Base-by-base conservation (phyloP, 2,113 vertebrate species). In the Solea solea region DNA sequence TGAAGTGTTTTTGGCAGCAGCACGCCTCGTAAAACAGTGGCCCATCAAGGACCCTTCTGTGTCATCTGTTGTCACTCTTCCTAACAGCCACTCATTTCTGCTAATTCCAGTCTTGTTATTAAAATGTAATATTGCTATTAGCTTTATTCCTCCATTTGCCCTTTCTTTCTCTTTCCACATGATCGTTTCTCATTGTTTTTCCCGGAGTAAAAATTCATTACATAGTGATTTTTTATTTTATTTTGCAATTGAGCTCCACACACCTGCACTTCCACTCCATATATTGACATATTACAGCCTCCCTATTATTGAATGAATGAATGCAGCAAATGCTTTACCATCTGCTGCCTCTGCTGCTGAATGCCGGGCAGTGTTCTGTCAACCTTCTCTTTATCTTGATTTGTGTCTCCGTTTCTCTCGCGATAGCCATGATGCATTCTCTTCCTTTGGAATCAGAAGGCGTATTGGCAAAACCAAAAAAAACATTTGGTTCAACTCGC, bases 41-140 rank as follows among this genome's bases (percentile, higher is more conserved):
- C 76, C 21, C 64, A 73, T 69, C 65, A 78, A 67, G 74, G 68
- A 65, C 68, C 76, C 56, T 75, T 49, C 39, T 63, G 50, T 67
- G 51, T 69, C 48, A 48, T 64, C 64, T 54, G 10, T 64, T 69
- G 56, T 45, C 69, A 46, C 42, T 53, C 60, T 53, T 51, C 59
- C 39, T 74, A 68, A 74, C 9, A 53, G 45, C 66, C 57, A 46
- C 60, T 68, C 57, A 16, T 50, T 72, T 57, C 42, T 58, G 69
- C 70, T 74, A 68, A 62, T 72, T 54, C 27, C 34, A 12, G 59
- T 9, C 40, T 40, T 28, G 46, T 51, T 70, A 48, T 70, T 58
- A 27, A 54, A 56, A 73, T 79, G 50, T 79, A 75, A 78, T 74
- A 85, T 69, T 66, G 27, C 15, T 53, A 1, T 60, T 64, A 42